Base-by-base conservation (phyloP, 2,113 vertebrate species). In the Struthio camelus region DNA sequence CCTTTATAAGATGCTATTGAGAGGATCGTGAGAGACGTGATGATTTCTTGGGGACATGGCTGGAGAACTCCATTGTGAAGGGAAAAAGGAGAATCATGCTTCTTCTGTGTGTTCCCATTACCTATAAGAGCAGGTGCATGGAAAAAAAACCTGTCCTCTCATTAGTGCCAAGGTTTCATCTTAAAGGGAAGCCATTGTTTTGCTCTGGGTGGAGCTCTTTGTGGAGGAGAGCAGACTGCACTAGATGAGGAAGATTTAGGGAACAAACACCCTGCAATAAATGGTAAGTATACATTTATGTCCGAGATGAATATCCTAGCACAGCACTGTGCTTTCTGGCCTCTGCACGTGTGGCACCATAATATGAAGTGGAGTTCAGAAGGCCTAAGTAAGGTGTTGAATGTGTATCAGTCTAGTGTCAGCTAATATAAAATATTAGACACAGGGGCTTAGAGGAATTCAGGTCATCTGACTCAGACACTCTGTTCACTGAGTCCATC, bases 391-490 rank as follows among this genome's bases (percentile, higher is more conserved):
- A 93, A 95, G 85, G 81, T 86, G 67, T 59, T 53, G 59, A 94
- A 87, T 73, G 30, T 90, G 8, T 73, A 83, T 71, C 27, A 79
- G 70, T 58, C 56, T 53, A 36, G 54, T 54, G 92, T 80, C 82
- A 71, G 70, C 83, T 85, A 73, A 83, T 70, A 85, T 64, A 88
- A 93, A 96, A 91, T 75, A 71, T 67, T 83, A 88, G 71, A 72
- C 79, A 78, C 22, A 44, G 88, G 85, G 77, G 77, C 77, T 90
- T 76, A 89, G 25, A 96, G 65, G 69, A 97, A 92, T 96, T 93
- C 64, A 89, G 80, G 90, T 93, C 96, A 73, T 91, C 87, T 96
- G 96, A 94, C 93, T 90, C 96, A 96, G 81, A 69, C 44, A 44
- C 34, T 93, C 75, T 75, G 59, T 62, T 88, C 90, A 89, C 73